Evolutionary conservation across 2,113 vertebrate species (phyloP).

Genomic region (Tetrao urogallus): DNA sequence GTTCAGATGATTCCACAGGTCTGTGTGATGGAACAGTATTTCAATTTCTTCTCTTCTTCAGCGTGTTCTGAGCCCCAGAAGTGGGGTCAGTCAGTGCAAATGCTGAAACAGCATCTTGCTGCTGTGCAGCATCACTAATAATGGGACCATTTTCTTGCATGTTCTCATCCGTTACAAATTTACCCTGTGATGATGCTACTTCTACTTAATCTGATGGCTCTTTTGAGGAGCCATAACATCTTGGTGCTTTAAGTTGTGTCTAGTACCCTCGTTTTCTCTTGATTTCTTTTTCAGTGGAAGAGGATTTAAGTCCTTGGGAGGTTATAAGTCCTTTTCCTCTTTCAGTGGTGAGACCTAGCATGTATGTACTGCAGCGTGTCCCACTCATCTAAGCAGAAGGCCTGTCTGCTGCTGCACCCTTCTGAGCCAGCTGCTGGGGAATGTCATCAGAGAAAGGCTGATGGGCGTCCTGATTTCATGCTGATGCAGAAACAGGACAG

Average conservation of each 20-base stretch:
- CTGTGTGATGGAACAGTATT: not conserved
- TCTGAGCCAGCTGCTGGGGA: not conserved
- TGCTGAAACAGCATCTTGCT: not conserved
- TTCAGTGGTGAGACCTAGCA: conserved; percentile 5
- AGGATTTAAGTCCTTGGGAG: not conserved
- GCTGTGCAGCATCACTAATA: not conserved
- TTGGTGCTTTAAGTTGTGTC: not conserved
- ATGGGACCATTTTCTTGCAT: not conserved
- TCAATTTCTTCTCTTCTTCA: not conserved
- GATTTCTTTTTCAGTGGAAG: not conserved
- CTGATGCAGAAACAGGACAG: not conserved
- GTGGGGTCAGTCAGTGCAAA: not conserved
- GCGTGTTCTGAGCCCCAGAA: not conserved
- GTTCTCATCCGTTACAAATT: not conserved
- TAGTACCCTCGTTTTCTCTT: not conserved
- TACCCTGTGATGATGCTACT: not conserved
- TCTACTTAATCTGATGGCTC: not conserved
- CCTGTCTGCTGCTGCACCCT: not conserved
- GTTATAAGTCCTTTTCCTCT: not conserved
- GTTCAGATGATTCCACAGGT: not conserved
- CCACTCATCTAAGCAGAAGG: not conserved
- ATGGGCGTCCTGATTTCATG: not conserved
- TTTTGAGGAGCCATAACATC: not conserved
- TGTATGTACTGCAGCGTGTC: not conserved
- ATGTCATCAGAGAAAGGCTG: not conserved